phyloP scores from a whole-genome alignment of 2,113 vertebrate species.

The Hemiprocne comata region DNA sequence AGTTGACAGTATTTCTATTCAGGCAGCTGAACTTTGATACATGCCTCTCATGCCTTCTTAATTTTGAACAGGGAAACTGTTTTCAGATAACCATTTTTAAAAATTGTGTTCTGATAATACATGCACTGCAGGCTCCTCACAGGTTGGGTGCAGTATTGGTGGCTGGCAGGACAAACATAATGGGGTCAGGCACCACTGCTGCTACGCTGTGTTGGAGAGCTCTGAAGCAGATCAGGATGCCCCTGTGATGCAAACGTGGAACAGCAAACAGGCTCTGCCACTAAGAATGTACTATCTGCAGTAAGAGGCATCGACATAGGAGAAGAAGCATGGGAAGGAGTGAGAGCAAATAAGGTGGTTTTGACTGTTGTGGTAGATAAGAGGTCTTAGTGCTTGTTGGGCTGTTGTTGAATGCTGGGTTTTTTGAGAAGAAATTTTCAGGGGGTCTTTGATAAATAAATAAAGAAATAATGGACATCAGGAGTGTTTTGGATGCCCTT shows the following conservation, averaged over 20 bases:
- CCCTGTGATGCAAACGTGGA: background rate
- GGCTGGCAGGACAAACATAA: background rate
- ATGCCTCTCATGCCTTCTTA: background rate
- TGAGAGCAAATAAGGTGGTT: background rate
- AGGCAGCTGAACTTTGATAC: background rate
- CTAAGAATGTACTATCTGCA: background rate
- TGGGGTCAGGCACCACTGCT: background rate
- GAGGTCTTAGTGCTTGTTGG: background rate
- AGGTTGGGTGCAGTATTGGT: background rate
- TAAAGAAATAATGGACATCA: background rate
- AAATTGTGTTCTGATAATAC: fast-evolving
- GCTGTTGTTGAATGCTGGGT: background rate
- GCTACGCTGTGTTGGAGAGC: background rate
- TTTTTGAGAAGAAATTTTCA: background rate
- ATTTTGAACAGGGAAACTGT: background rate
- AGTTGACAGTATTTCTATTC: background rate
- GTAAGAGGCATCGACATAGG: background rate
- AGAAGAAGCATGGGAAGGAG: background rate
- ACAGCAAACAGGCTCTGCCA: background rate
- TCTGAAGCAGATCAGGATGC: fast-evolving
- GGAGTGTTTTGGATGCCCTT: background rate
- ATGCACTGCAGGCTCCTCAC: fast-evolving
- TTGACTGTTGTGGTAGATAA: background rate
- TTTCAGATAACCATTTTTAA: background rate
- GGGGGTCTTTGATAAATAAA: background rate